A percentile compares a stretch with the other conserved stretches of the same genome.
These are phyloP conservation scores for Conopomorpha cramerella DNA, from an alignment of 1,140 invertebrate species.

Conservation along the genomic window DNA sequence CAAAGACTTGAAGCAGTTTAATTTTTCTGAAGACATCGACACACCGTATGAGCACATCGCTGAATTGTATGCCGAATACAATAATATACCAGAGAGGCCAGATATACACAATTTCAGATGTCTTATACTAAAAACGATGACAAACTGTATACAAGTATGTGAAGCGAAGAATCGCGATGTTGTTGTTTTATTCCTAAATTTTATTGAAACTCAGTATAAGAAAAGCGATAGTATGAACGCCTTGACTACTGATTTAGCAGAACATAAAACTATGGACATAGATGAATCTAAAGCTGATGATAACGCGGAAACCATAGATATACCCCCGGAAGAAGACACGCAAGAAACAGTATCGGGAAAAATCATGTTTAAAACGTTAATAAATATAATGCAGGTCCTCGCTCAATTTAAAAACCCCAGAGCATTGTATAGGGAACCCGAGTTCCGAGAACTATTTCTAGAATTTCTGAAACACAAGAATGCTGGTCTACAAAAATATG, in stretches of 20 bases:
- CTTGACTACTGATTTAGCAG: constrained; percentile 35
- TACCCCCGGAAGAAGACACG: constrained; percentile 17
- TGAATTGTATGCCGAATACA: constrained; percentile 37
- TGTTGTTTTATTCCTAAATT: constrained; percentile 76
- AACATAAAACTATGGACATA: constrained; percentile 24
- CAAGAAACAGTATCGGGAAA: constrained; percentile 43
- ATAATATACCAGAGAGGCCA: constrained; percentile 59
- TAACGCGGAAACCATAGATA: constrained; percentile 18
- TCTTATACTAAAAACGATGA: constrained; percentile 80
- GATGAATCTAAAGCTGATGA: constrained; percentile 32
- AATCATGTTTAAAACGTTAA: constrained; percentile 66
- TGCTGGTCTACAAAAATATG: constrained; percentile 78
- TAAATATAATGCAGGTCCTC: constrained; percentile 78
- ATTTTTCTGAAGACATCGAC: constrained; percentile 32
- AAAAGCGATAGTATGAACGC: constrained; percentile 33
- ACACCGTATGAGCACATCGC: constrained; percentile 22
- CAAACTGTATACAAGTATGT: constrained; percentile 70
- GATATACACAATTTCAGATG: constrained; percentile 78
- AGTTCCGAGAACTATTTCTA: constrained; percentile 75
- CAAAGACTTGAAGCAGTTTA: constrained; percentile 29
- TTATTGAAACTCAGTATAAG: constrained; percentile 70
- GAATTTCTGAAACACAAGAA: constrained; percentile 81
- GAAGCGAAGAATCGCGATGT: constrained; percentile 81
- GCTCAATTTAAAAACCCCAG: constrained; percentile 80
- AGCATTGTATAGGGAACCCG: constrained; percentile 74